A percentile compares a stretch with the other conserved stretches of the same genome.
These are phyloP conservation scores for Anthopleura sola DNA, from an alignment of 64 coral and sea anemone genomes.

Conservation along the genomic window DNA sequence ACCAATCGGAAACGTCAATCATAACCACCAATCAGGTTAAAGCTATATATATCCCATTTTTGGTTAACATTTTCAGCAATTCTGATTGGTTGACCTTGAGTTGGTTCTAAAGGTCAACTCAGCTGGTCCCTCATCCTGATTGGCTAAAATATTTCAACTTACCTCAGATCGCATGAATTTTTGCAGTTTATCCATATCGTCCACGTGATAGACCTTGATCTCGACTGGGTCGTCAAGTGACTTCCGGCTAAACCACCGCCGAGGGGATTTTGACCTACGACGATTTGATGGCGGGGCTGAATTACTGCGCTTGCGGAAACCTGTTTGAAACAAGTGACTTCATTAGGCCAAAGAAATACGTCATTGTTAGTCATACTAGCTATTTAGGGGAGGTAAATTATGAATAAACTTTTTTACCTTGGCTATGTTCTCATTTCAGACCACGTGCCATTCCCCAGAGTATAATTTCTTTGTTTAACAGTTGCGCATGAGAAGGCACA, in stretches of 20 bases:
- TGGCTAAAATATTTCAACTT: background rate
- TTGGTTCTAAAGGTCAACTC: too few relatives aligned
- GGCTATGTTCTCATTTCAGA: too few relatives aligned
- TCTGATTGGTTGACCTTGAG: background rate
- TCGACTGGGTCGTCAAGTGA: conserved; percentile 69
- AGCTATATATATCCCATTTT: background rate
- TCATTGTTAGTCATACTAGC: background rate
- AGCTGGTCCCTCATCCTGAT: too few relatives aligned
- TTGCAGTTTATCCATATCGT: conserved; percentile 67
- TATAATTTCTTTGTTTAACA: too few relatives aligned
- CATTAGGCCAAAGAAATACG: background rate
- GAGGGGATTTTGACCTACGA: conserved; percentile 40
- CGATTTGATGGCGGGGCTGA: conserved; percentile 54
- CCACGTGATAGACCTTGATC: conserved; percentile 89
- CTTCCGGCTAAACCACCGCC: conserved; percentile 83
- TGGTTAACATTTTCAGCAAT: too few relatives aligned
- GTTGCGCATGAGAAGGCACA: too few relatives aligned
- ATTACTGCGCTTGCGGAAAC: conserved; percentile 47
- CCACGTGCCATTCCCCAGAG: too few relatives aligned
- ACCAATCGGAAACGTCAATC: background rate
- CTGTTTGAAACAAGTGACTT: conserved; percentile 9
- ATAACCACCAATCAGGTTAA: background rate
- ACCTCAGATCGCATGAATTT: conserved; percentile 29
- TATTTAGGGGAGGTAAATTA: too few relatives aligned
- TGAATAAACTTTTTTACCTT: too few relatives aligned